These are phyloP conservation scores for Oxyura jamaicensis DNA, from an alignment of 2,113 vertebrate species.

Conservation along the genomic window DNA sequence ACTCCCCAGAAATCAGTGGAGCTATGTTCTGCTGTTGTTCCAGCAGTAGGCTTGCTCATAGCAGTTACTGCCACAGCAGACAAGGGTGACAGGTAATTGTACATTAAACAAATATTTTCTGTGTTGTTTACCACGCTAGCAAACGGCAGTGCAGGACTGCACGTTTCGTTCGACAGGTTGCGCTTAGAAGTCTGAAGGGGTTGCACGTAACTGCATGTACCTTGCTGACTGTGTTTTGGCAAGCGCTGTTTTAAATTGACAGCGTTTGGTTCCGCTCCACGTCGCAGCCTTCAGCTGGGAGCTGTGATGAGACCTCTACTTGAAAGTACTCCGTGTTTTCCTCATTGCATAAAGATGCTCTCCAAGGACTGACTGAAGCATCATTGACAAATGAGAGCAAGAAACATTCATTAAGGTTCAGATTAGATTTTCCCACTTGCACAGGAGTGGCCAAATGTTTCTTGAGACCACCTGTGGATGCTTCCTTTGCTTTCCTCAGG, in stretches of 20 bases:
- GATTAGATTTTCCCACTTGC: background rate
- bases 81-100: background rate
- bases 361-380: background rate
- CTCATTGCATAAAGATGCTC: background rate
- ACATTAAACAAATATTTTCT: background rate
- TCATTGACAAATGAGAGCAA: background rate
- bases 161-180: rapidly evolving
- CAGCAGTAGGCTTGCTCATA: background rate
- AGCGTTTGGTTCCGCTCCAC: background rate
- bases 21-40: background rate
- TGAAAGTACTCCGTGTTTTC: background rate
- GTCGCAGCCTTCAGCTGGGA: background rate
- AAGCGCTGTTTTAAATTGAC: background rate
- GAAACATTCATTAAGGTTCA: background rate
- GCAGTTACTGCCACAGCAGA: background rate
- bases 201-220: background rate
- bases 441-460: background rate
- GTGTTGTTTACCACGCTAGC: background rate
- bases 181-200: background rate
- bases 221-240: background rate
- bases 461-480: rapidly evolving
- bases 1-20: background rate
- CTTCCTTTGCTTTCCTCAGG: background rate
- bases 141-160: background rate
- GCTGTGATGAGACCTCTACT: background rate